Evolutionary conservation across 1,140 invertebrate genomes (phyloP).

Genomic region (Piezodorus guildinii): DNA sequence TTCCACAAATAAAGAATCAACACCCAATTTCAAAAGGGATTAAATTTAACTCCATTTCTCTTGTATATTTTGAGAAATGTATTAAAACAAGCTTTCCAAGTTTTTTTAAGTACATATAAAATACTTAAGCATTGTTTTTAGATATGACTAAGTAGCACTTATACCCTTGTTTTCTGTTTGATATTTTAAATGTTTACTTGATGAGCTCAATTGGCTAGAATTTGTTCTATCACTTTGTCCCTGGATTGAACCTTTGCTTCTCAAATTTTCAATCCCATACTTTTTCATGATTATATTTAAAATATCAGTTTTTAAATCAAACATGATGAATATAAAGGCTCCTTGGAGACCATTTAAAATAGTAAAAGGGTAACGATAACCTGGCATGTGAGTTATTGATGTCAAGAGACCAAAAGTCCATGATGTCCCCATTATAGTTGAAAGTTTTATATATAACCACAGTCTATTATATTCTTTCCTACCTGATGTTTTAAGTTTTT

Average conservation of each 20-base stretch:
- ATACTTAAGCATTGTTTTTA: too few relatives aligned
- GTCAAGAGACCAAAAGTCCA: conserved; percentile 40
- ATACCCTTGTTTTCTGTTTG: not conserved
- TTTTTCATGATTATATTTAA: too few relatives aligned
- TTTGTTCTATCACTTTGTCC: too few relatives aligned
- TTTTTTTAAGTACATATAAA: too few relatives aligned
- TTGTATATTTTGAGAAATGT: too few relatives aligned
- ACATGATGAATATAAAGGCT: conserved; percentile 39
- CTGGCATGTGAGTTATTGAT: conserved; percentile 26
- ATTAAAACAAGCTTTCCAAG: too few relatives aligned
- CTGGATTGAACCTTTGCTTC: too few relatives aligned
- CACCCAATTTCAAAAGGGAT: too few relatives aligned
- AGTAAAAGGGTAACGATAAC: conserved; percentile 37
- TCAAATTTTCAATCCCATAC: too few relatives aligned
- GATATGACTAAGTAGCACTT: too few relatives aligned
- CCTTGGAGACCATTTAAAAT: conserved; percentile 39
- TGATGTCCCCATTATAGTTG: conserved; percentile 39
- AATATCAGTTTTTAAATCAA: conserved; percentile 33
- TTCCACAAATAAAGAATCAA: too few relatives aligned
- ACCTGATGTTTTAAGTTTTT: conserved; percentile 16
- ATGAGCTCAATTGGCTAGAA: not conserved
- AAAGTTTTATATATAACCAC: conserved; percentile 40
- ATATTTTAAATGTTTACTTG: not conserved
- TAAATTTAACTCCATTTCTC: too few relatives aligned
- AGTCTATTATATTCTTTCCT: conserved; percentile 31